Evolutionary conservation across 2,113 vertebrate genomes (phyloP).

Genomic region (Kryptolebias marmoratus): DNA sequence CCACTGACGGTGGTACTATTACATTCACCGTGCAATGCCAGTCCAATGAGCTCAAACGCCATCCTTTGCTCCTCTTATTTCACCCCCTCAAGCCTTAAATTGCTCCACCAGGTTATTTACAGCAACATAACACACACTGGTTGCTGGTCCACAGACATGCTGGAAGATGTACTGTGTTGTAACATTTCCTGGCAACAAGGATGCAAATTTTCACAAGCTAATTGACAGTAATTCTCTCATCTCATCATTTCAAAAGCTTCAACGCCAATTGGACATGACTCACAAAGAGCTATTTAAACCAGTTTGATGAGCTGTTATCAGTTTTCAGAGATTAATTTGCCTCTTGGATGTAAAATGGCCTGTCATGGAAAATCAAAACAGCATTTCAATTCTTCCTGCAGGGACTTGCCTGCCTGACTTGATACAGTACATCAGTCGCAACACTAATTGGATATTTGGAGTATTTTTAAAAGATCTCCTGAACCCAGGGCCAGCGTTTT

Average conservation of each 20-base stretch:
- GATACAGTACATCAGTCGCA: slow-evolving; percentile 35
- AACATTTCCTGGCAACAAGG: not conserved
- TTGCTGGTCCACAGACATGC: slow-evolving; percentile 1
- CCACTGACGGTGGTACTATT: slow-evolving; percentile 48
- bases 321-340: slow-evolving; percentile 58
- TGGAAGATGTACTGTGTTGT: not conserved
- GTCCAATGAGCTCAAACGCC: slow-evolving; percentile 19
- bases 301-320: slow-evolving; percentile 53
- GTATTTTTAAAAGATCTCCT: slow-evolving; percentile 64
- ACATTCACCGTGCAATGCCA: slow-evolving; percentile 34
- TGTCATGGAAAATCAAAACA: slow-evolving; percentile 55
- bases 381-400: slow-evolving; percentile 53
- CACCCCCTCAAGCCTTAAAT: slow-evolving; percentile 1
- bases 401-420: slow-evolving; percentile 48
- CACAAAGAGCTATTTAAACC: slow-evolving; percentile 25
- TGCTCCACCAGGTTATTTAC: slow-evolving; percentile 23
- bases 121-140: slow-evolving; percentile 8
- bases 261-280: slow-evolving; percentile 37
- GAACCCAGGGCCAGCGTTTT: slow-evolving; percentile 38
- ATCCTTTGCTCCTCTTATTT: slow-evolving; percentile 5
- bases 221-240: slow-evolving; percentile 15
- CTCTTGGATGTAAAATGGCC: slow-evolving; percentile 29
- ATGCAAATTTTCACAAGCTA: not conserved
- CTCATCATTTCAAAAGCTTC: slow-evolving; percentile 25
- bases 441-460: slow-evolving; percentile 65